These are phyloP conservation scores for Oceanodroma tethys DNA, from an alignment of 2,113 vertebrate genomes.

Conservation along the genomic window DNA sequence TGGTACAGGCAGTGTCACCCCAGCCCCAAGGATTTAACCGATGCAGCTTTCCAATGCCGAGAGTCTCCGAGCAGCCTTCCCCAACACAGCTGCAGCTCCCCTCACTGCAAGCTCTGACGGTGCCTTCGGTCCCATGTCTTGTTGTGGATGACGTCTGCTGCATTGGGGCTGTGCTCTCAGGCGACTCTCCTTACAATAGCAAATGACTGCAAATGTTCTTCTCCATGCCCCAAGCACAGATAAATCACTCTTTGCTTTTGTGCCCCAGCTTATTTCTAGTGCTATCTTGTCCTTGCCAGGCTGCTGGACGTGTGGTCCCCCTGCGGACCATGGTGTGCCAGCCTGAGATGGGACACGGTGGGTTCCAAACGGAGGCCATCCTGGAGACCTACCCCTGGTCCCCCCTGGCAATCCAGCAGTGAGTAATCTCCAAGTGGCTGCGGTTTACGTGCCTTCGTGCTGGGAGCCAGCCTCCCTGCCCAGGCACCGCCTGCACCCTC, in stretches of 20 bases:
- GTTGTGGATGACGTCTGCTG: accelerated
- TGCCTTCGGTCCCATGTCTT: accelerated
- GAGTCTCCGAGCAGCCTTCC: neutral
- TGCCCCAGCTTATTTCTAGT: neutral
- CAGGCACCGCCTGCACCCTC: neutral
- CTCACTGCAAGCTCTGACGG: neutral
- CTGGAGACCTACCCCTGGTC: accelerated
- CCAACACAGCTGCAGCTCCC: neutral
- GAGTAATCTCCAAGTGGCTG: neutral
- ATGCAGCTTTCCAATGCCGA: neutral
- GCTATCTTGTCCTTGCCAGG: accelerated
- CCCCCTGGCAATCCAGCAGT: neutral
- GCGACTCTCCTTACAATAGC: neutral
- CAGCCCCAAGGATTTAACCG: neutral
- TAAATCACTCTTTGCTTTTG: neutral
- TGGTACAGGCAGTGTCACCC: neutral
- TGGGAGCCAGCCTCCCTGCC: neutral
- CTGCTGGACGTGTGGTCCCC: accelerated
- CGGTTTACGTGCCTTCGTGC: accelerated
- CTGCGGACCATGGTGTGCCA: accelerated
- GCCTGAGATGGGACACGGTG: neutral
- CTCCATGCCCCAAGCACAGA: neutral
- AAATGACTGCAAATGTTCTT: neutral
- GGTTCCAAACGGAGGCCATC: neutral
- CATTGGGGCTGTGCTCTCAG: neutral